Conservation (phyloP, 2,888 invertebrate species). For the Leucophora obtusa region DNA sequence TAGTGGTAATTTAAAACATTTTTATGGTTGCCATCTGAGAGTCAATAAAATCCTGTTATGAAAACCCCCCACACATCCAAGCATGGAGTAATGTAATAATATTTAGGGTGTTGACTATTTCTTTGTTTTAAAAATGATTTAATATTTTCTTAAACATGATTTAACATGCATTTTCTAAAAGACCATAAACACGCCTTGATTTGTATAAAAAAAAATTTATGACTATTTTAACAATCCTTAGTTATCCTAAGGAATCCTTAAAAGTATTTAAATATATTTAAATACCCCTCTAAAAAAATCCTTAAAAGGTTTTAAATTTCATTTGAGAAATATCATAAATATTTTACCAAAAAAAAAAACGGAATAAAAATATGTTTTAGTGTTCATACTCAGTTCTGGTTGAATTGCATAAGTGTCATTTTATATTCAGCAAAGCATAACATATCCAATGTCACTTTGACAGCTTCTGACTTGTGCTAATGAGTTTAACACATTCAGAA, state of each 20-base stretch:
- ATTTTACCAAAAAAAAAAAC: not conserved
- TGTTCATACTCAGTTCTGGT: conserved; percentile 14
- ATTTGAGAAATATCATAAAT: conserved; percentile 27
- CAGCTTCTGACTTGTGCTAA: conserved; percentile 62
- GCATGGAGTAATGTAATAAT: conserved; percentile 2
- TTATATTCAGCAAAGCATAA: conserved; percentile 46
- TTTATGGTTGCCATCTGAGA: conserved; percentile 53
- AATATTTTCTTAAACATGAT: conserved; percentile 21
- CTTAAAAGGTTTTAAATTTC: conserved; percentile 58
- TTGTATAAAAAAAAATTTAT: conserved; percentile 53
- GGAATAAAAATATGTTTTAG: not conserved
- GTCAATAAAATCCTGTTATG: conserved; percentile 1
- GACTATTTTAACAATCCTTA: conserved; percentile 24
- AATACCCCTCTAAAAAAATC: not conserved
- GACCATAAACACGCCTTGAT: conserved; percentile 58
- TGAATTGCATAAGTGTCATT: conserved; percentile 58
- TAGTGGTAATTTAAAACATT: conserved; percentile 52
- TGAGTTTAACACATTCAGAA: conserved; percentile 55
- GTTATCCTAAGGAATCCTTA: conserved; percentile 53
- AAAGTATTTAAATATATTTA: conserved; percentile 39
- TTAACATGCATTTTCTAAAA: conserved; percentile 1
- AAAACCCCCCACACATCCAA: conserved; percentile 7
- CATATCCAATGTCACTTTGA: conserved; percentile 62
- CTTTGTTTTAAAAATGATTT: conserved; percentile 28
- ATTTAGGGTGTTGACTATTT: conserved; percentile 49